These are phyloP conservation scores for Philonicus albiceps DNA, from an alignment of 2,888 invertebrate genomes.

Conservation along the genomic window DNA sequence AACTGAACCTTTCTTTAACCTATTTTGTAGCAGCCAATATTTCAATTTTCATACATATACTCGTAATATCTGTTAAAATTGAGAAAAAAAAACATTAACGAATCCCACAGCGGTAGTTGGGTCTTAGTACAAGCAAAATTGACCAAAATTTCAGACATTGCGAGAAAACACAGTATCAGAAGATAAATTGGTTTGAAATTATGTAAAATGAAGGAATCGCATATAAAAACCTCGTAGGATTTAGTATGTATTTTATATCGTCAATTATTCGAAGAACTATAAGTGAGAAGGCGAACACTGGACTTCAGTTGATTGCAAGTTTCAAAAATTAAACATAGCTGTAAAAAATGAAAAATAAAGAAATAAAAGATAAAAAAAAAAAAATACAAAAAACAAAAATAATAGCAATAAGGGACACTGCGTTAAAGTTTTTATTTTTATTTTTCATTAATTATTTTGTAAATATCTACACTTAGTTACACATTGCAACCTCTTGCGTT, in stretches of 20 bases:
- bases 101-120: background rate
- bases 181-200: background rate
- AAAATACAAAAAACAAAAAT: conserved; percentile 28
- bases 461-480: conserved; percentile 27
- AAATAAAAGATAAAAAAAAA: background rate
- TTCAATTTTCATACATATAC: background rate
- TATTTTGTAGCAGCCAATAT: background rate
- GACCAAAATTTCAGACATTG: background rate
- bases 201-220: conserved; percentile 19
- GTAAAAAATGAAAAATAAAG: conserved; percentile 11
- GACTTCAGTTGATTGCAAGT: conserved; percentile 24
- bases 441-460: conserved; percentile 22
- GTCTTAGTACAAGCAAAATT: background rate
- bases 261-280: conserved; percentile 29
- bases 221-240: conserved; percentile 31
- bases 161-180: conserved; percentile 14
- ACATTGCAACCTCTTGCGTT: conserved; percentile 27
- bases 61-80: background rate
- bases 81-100: background rate
- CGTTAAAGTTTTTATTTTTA: conserved; percentile 5
- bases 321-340: conserved; percentile 21
- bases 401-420: conserved; percentile 36
- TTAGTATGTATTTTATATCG: conserved; percentile 30
- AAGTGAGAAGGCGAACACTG: background rate
- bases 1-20: background rate